Evolutionary conservation across 2,888 invertebrate species (phyloP).

Genomic region (Drosophila infuscata): DNA sequence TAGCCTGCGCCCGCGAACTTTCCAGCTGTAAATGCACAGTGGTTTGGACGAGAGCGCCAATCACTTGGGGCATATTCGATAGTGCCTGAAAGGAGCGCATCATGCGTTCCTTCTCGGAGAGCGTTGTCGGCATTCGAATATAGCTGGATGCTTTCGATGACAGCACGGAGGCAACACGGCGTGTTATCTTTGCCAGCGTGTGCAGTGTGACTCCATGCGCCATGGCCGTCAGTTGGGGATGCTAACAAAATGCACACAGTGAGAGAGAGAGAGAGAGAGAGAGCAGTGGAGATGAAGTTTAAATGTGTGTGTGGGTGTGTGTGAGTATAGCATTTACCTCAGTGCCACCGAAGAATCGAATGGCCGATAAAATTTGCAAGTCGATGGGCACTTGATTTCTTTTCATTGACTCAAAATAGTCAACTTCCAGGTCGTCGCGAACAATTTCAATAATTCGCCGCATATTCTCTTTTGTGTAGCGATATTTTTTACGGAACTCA

Average conservation of each 20-base stretch:
- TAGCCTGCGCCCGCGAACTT: conserved; percentile 10
- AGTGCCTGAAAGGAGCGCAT: conserved; percentile 75
- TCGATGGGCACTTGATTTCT: conserved; percentile 79
- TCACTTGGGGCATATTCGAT: conserved; percentile 80
- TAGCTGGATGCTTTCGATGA: conserved; percentile 80
- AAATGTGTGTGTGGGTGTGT: neutral
- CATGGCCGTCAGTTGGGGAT: conserved; percentile 72
- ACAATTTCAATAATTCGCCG: conserved; percentile 77
- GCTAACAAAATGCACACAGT: conserved; percentile 44
- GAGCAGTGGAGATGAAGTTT: neutral
- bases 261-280: neutral
- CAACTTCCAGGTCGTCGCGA: conserved; percentile 77
- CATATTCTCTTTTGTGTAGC: conserved; percentile 79
- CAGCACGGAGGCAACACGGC: conserved; percentile 74
- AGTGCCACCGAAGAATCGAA: conserved; percentile 76
- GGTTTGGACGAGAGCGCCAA: conserved; percentile 72
- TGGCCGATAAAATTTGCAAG: conserved; percentile 75
- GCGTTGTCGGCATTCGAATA: conserved; percentile 81
- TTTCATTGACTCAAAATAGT: conserved; percentile 60
- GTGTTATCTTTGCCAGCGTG: conserved; percentile 77
- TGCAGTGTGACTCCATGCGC: conserved; percentile 70
- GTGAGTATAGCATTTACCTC: conserved; percentile 60
- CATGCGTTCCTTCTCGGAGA: conserved; percentile 78
- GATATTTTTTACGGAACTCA: conserved; percentile 73
- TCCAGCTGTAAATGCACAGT: conserved; percentile 63